A percentile compares a stretch with the other conserved stretches of the same genome.
Evolutionary conservation across 2,888 invertebrate species (phyloP).

Genomic region (Podabrus alpinus): DNA sequence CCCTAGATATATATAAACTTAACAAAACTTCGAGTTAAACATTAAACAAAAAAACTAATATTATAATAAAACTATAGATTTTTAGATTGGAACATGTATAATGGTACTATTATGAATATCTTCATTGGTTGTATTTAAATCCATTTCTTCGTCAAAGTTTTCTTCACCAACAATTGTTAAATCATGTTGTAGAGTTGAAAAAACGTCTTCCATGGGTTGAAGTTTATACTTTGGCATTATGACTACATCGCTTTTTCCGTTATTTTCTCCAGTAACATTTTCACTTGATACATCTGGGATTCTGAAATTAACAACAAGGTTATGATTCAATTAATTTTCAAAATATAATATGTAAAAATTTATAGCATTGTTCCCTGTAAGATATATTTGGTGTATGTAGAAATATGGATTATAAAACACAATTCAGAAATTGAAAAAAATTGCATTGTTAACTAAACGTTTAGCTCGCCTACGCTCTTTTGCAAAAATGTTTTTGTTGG

Average conservation of each 20-base stretch:
- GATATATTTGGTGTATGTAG: no score
- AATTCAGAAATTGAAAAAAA: no score
- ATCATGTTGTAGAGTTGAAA: conserved; percentile 45
- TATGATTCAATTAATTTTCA: background rate
- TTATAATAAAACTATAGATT: background rate
- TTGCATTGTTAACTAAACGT: no score
- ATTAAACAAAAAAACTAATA: background rate
- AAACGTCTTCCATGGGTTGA: conserved; percentile 47
- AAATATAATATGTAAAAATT: no score
- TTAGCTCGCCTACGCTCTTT: no score
- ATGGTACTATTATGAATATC: conserved; percentile 31
- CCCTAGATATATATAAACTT: background rate
- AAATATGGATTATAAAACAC: no score
- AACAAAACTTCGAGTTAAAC: background rate
- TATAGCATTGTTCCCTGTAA: no score
- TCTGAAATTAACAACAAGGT: conserved; percentile 35
- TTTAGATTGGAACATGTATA: conserved; percentile 23
- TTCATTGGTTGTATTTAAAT: conserved; percentile 23
- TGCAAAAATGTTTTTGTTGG: no score
- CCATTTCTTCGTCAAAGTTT: conserved; percentile 41
- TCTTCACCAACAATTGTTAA: conserved; percentile 39
- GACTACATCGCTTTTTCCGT: conserved; percentile 47
- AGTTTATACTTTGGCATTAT: conserved; percentile 45
- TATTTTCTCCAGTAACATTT: conserved; percentile 40
- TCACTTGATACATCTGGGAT: conserved; percentile 44